Evolutionary conservation across 2,888 invertebrate genomes (phyloP), one percentile per base, ranked within the genome.

Genomic region (Petrophora chlorosata): DNA sequence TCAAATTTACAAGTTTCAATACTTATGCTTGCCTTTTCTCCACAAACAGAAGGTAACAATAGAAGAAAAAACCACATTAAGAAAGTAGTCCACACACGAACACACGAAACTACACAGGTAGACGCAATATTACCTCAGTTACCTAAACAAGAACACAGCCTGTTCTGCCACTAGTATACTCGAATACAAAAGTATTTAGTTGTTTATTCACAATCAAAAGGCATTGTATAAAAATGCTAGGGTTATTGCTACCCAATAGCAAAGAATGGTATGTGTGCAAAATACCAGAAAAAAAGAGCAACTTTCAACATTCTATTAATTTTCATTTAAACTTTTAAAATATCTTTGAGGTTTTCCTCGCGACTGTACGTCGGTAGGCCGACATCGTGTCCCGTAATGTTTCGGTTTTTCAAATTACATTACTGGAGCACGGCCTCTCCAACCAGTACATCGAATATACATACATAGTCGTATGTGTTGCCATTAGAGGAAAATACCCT

Each of bases 371-470:
- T 35, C 12, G 44, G 40, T 34, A 51, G 45, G 40, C 50, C 36
- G 22, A 53, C 38, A 44, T 49, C 42, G 39, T 54, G 55, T 56
- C 26, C 42, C 48, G 42, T 67, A 57, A 61, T 53, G 56, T 48
- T 63, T 61, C 60, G 46, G 55, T 63, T 62, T 62, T 69, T 59
- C 53, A 57, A 63, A 65, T 68, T 56, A 61, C 56, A 61, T 61
- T 69, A 65, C 58, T 32, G 53, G 35, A 13, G 49, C 49, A 44
- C 26, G 38, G 34, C 14, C 46, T 35, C 46, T 13, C 22, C n/a
- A 28, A 26, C 32, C 22, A 15, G 41, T 47, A 48, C 48, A 38
- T 32, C 19, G 34, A 34, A 40, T 40, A 28, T 40, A 48, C 42
- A 19, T 42, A 25, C 28, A 10, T 26, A 26, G 9, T 10, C 23